Evolutionary conservation across 2,797 vertebrate genomes (phyloP).

Genomic region (Passerculus sandwichensis): DNA sequence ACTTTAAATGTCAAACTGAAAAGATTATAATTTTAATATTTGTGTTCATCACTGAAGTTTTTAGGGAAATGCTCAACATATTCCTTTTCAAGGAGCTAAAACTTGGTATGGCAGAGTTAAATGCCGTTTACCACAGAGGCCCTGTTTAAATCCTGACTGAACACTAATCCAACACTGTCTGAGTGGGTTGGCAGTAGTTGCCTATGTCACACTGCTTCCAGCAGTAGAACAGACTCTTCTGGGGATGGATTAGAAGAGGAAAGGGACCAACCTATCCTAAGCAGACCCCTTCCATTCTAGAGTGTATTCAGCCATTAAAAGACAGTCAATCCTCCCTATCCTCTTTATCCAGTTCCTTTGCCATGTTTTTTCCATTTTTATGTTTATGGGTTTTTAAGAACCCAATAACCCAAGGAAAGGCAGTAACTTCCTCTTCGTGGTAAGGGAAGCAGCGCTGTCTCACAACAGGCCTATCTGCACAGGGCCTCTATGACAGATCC

Average conservation of each 20-base stretch:
- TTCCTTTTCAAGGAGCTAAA: not conserved
- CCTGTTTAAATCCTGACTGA: not conserved
- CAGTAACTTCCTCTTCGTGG: not conserved
- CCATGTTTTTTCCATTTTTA: not conserved
- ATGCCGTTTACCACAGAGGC: not conserved
- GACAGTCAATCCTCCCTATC: not conserved
- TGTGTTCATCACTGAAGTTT: not conserved
- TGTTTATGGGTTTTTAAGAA: not conserved
- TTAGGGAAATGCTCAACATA: not conserved
- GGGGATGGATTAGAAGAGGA: not conserved
- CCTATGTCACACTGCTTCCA: not conserved
- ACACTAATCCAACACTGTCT: not conserved
- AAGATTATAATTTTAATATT: not conserved
- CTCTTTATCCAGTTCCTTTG: not conserved
- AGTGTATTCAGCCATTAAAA: not conserved
- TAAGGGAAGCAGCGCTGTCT: not conserved
- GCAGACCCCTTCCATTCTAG: not conserved
- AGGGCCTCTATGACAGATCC: too few species aligned
- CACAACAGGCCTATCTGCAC: fast-evolving
- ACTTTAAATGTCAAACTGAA: not conserved
- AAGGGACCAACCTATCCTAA: not conserved
- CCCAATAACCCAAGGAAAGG: not conserved
- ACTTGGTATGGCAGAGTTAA: not conserved
- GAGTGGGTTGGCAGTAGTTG: not conserved
- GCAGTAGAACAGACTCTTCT: not conserved